phyloP scores from a whole-genome alignment of 2,113 vertebrate species.

The Anarrhichthys ocellatus region DNA sequence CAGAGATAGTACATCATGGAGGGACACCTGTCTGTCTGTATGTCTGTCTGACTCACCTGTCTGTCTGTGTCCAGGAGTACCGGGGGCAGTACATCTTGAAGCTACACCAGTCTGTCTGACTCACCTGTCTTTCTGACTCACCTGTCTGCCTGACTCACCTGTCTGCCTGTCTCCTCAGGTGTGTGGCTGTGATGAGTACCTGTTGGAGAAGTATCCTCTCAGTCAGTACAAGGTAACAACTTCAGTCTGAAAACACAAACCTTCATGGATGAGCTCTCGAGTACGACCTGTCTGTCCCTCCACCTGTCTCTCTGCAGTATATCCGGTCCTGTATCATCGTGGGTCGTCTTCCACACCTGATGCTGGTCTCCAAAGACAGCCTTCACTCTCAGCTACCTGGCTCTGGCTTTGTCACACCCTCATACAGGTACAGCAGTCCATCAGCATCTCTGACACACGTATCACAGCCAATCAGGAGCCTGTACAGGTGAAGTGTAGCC shows the following conservation, averaged over 20 bases:
- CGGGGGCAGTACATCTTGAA: not conserved
- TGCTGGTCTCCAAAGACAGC: slow-evolving; percentile 87
- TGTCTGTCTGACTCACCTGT: not conserved
- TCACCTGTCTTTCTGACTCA: not conserved
- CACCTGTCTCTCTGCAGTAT: slow-evolving; percentile 70
- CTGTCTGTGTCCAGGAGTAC: not conserved
- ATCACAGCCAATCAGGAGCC: not conserved
- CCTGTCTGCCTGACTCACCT: not conserved
- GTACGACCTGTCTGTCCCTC: not conserved
- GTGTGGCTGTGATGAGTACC: slow-evolving; percentile 87
- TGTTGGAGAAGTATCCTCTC: slow-evolving; percentile 86
- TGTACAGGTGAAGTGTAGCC: not conserved
- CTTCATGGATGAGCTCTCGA: not conserved
- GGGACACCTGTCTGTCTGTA: not conserved
- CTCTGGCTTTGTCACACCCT: slow-evolving; percentile 84
- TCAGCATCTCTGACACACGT: not conserved
- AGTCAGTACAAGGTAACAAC: slow-evolving; percentile 86
- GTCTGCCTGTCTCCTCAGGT: slow-evolving; percentile 70
- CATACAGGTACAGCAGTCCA: slow-evolving; percentile 75
- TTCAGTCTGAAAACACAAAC: not conserved
- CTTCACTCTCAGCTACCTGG: slow-evolving; percentile 85
- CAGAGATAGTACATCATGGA: too few species aligned
- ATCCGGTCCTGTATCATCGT: slow-evolving; percentile 84
- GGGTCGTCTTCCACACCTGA: slow-evolving; percentile 85
- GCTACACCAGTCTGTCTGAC: not conserved